Evolutionary conservation across 2,797 vertebrate genomes (phyloP).

Genomic region (Sebastes melanostomus): DNA sequence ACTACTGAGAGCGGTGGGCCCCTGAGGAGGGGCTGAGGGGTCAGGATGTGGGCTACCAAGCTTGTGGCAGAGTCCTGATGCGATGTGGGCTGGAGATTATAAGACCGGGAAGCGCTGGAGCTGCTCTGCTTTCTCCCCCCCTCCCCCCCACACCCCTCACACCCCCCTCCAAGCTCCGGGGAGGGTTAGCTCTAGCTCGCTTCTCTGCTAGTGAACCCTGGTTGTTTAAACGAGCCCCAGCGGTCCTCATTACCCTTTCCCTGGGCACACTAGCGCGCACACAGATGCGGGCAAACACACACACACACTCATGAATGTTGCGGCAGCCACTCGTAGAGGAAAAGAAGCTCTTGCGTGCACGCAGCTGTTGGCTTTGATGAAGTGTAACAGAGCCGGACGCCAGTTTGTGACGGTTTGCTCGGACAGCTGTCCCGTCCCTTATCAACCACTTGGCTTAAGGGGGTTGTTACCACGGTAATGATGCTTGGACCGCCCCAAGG

Average conservation of each 20-base stretch:
- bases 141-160: accelerated
- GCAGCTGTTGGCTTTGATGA: slow-evolving; percentile 57
- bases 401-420: slow-evolving; percentile 47
- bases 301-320: slow-evolving; percentile 2
- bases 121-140: slow-evolving; percentile 19
- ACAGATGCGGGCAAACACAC: slow-evolving; percentile 32
- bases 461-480: slow-evolving; percentile 64
- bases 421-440: slow-evolving; percentile 47
- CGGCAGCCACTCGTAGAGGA: slow-evolving; percentile 13
- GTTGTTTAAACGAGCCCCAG: slow-evolving; percentile 80
- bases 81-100: slow-evolving; percentile 45
- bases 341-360: slow-evolving; percentile 20
- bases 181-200: slow-evolving; percentile 55
- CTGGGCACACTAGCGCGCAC: slow-evolving; percentile 36
- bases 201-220: slow-evolving; percentile 73
- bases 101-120: slow-evolving; percentile 39
- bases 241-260: slow-evolving; percentile 84
- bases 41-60: slow-evolving; percentile 6
- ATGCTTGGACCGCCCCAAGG: slow-evolving; percentile 41
- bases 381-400: slow-evolving; percentile 34
- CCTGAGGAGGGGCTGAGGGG: not conserved
- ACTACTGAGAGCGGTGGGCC: not conserved
- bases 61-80: slow-evolving; percentile 28
- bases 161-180: not conserved
- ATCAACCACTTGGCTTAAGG: slow-evolving; percentile 49